Percentiles rank a stretch among this genome's conserved stretches.
phyloP scores from a whole-genome alignment of 2,888 invertebrate genomes.

The Phengaris alcon region DNA sequence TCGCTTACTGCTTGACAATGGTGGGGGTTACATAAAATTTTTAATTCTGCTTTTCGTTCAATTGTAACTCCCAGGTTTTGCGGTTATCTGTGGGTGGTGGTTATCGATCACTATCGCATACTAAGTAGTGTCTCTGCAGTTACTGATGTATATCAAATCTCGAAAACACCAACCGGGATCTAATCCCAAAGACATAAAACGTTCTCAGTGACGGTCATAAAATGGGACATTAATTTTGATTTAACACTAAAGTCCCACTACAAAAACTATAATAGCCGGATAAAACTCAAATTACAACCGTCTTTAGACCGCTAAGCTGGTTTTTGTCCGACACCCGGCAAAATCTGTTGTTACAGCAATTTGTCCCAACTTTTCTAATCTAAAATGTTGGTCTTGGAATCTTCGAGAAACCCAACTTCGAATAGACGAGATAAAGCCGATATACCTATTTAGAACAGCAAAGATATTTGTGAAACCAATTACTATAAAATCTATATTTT shows the following conservation, averaged over 20 bases:
- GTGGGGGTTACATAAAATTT: too few relatives aligned
- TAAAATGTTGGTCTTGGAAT: slow-evolving; percentile 67
- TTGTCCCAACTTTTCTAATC: slow-evolving; percentile 77
- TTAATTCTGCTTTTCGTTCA: too few relatives aligned
- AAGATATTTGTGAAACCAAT: not conserved
- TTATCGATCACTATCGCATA: too few relatives aligned
- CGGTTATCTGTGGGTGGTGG: too few relatives aligned
- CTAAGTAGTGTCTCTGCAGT: not conserved
- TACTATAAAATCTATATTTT: not conserved
- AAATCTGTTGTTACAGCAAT: slow-evolving; percentile 76
- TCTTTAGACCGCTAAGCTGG: slow-evolving; percentile 40
- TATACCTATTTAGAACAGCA: not conserved
- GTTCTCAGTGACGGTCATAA: slow-evolving; percentile 35
- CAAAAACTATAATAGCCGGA: slow-evolving; percentile 37
- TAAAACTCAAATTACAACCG: slow-evolving; percentile 38
- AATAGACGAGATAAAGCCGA: not conserved
- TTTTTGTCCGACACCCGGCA: slow-evolving; percentile 50
- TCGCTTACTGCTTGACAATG: too few relatives aligned
- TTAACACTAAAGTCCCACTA: slow-evolving; percentile 34
- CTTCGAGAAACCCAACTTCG: slow-evolving; percentile 52
- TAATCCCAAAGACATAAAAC: slow-evolving; percentile 33
- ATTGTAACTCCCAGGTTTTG: too few relatives aligned
- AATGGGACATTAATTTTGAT: slow-evolving; percentile 39
- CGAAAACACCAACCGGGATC: not conserved
- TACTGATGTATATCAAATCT: not conserved